Evolutionary conservation across 2,797 vertebrate species (phyloP).

Genomic region (Corythornis leucogaster): DNA sequence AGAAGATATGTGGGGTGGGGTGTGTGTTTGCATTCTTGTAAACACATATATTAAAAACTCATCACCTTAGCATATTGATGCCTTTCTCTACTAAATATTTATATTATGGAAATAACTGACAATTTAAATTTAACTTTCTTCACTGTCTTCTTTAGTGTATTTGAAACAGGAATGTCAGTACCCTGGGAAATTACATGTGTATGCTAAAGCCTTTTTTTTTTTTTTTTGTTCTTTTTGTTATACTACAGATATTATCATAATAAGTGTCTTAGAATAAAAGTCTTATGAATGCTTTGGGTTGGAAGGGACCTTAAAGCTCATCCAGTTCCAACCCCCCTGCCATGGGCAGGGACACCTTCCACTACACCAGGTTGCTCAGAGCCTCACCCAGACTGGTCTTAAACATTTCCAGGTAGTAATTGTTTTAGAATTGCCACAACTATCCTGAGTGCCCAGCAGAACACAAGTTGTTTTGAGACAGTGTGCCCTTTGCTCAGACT

Average conservation of each 20-base stretch:
- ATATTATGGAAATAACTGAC: not conserved
- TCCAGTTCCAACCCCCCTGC: no score
- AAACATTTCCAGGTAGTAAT: not conserved
- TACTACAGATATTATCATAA: not conserved
- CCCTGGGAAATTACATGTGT: not conserved
- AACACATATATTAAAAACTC: not conserved
- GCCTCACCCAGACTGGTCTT: no score
- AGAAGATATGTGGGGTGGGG: not conserved
- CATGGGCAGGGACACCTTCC: no score
- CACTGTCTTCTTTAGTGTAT: not conserved
- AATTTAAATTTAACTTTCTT: not conserved
- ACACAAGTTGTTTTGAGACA: not conserved
- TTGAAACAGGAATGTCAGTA: not conserved
- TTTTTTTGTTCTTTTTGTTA: not conserved
- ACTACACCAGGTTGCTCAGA: no score
- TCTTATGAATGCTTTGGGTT: not conserved
- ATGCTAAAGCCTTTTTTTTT: not conserved
- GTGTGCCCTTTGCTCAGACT: not conserved
- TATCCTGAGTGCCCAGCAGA: not conserved
- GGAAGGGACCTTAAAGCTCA: no score
- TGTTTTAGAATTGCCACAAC: not conserved
- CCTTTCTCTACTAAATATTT: not conserved
- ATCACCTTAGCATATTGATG: not conserved
- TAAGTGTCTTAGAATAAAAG: no score
- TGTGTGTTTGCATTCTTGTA: not conserved